These are phyloP conservation scores for Uropetala carovei DNA, from an alignment of 2,888 invertebrate species.

Conservation along the genomic window DNA sequence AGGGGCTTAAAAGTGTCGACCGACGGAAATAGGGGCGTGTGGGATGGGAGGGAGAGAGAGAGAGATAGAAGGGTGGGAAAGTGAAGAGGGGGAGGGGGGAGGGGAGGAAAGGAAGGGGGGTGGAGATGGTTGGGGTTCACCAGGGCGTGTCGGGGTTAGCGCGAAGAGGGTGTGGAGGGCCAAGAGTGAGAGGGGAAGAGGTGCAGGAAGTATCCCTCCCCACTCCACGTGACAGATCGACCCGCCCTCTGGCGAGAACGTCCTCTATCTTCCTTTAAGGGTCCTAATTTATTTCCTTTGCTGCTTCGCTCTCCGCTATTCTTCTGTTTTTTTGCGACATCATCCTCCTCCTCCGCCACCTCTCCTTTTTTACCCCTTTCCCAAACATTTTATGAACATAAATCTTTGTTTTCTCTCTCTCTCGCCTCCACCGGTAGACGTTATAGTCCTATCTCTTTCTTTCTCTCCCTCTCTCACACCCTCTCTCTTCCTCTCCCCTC, in stretches of 20 bases:
- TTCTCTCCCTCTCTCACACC: neutral
- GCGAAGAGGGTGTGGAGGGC: too few relatives aligned
- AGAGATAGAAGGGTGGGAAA: neutral
- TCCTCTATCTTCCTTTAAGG: constrained; percentile 60
- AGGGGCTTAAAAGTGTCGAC: constrained; percentile 41
- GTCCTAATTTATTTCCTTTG: constrained; percentile 61
- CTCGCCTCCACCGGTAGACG: constrained; percentile 21
- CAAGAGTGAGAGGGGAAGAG: neutral
- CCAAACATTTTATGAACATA: constrained; percentile 8
- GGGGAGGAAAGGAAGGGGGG: neutral
- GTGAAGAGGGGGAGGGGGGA: constrained; percentile 1
- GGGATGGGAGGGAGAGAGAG: neutral
- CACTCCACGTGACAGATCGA: constrained; percentile 54
- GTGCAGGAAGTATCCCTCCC: neutral
- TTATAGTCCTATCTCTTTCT: constrained; percentile 25
- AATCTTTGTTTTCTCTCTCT: constrained; percentile 5
- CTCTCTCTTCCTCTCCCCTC: neutral
- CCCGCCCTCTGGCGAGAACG: constrained; percentile 59
- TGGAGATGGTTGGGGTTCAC: neutral
- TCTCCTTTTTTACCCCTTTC: neutral
- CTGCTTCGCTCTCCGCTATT: constrained; percentile 44
- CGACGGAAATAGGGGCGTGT: neutral
- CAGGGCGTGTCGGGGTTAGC: too few relatives aligned
- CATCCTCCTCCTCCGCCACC: neutral
- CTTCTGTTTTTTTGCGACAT: constrained; percentile 38